A percentile compares a stretch with the other conserved stretches of the same genome.
Conservation (phyloP, 2,113 vertebrate genomes). For the Myrmophylax atrothorax region DNA sequence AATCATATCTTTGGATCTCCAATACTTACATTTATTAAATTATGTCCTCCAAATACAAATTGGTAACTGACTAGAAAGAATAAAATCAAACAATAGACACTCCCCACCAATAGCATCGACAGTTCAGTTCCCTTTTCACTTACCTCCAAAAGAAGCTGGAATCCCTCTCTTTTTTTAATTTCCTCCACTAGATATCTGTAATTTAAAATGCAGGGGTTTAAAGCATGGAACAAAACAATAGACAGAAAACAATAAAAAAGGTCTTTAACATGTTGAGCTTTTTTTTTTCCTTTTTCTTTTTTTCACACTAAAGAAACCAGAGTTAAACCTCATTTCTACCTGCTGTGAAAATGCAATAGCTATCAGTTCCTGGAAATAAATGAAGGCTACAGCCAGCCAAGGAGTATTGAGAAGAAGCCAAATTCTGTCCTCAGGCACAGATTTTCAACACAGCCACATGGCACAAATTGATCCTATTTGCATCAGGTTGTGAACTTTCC, state of each 20-base stretch:
- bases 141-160: constrained; percentile 80
- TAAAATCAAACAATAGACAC: background rate
- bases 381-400: background rate
- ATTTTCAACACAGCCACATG: background rate
- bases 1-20: background rate
- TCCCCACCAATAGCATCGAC: background rate
- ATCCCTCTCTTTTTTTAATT: constrained; percentile 82
- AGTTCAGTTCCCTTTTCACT: background rate
- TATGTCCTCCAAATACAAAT: background rate
- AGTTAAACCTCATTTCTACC: constrained; percentile 29
- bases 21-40: background rate
- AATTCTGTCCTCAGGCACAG: constrained; percentile 27
- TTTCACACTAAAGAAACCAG: background rate
- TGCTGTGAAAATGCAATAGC: constrained; percentile 29
- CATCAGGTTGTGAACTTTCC: background rate
- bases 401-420: background rate
- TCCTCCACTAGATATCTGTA: constrained; percentile 81
- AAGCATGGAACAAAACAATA: background rate
- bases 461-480: constrained; percentile 5
- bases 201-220: constrained; percentile 34
- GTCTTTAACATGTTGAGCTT: background rate
- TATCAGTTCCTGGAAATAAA: constrained; percentile 25
- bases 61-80: background rate
- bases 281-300: background rate
- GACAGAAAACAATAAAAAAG: background rate